Percentiles rank a stretch among this genome's conserved stretches.
Conservation (phyloP, 1,140 invertebrate genomes). For the Calosoma granatense region DNA sequence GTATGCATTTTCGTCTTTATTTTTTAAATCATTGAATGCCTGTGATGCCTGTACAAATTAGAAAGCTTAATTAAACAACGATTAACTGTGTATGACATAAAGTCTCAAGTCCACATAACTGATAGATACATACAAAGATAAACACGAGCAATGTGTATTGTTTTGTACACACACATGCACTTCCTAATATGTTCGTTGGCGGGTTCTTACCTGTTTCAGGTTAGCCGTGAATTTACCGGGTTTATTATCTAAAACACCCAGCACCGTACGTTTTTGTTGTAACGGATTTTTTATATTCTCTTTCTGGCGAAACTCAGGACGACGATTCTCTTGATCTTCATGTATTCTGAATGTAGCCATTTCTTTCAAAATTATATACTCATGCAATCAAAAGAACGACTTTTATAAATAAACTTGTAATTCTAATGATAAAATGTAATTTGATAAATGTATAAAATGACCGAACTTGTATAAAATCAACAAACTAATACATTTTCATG, state of each 20-base stretch:
- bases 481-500: slow-evolving; percentile 1
- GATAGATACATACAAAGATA: slow-evolving; percentile 1
- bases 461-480: neutral
- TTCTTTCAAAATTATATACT: slow-evolving; percentile 15
- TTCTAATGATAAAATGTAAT: neutral
- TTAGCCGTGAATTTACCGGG: slow-evolving; percentile 24
- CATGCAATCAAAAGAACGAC: neutral
- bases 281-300: slow-evolving; percentile 36
- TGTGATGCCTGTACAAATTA: slow-evolving; percentile 31
- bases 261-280: slow-evolving; percentile 45
- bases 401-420: neutral
- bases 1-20: slow-evolving; percentile 27
- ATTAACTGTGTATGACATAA: neutral
- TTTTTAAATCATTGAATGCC: slow-evolving; percentile 37
- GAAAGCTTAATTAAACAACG: slow-evolving; percentile 17
- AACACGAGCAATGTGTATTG: neutral
- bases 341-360: slow-evolving; percentile 55
- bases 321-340: slow-evolving; percentile 55
- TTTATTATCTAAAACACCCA: slow-evolving; percentile 41
- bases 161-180: neutral
- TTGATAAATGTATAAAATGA: neutral
- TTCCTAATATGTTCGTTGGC: slow-evolving; percentile 11
- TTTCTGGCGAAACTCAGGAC: slow-evolving; percentile 31
- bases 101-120: slow-evolving; percentile 10
- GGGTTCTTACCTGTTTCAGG: slow-evolving; percentile 35